Evolutionary conservation across 2,888 invertebrate species (phyloP).

Genomic region (Pogonocherus hispidulus): DNA sequence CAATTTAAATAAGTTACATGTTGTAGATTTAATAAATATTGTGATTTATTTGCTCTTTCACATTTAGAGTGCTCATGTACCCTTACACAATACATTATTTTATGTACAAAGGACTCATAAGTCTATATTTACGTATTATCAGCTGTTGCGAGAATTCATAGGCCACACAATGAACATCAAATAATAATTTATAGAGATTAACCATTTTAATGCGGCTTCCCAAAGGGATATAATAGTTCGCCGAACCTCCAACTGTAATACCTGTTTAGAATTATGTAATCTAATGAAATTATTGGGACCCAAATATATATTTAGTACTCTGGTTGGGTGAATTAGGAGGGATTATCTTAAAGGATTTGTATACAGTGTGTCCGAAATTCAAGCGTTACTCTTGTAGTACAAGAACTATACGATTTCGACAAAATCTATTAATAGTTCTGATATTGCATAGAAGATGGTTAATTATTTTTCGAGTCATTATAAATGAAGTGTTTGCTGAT

Average conservation of each 20-base stretch:
- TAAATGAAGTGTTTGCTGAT: no score
- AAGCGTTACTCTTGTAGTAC: no score
- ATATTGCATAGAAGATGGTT: no score
- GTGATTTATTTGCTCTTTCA: no score
- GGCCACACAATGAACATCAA: background rate
- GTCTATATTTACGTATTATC: background rate
- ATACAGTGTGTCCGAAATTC: no score
- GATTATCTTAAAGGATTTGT: background rate
- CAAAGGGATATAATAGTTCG: background rate
- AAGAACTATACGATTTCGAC: no score
- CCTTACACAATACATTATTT: no score
- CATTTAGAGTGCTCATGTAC: no score
- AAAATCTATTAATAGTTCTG: no score
- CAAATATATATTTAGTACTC: constrained; percentile 29
- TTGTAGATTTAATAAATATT: no score
- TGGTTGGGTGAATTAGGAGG: constrained; percentile 22
- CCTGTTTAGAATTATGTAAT: constrained; percentile 28
- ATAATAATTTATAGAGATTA: constrained; percentile 6
- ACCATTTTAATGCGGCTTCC: background rate
- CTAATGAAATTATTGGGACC: constrained; percentile 30
- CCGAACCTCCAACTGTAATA: background rate
- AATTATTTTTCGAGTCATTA: no score
- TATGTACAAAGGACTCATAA: background rate
- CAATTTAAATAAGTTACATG: no score
- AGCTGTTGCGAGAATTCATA: background rate